Evolutionary conservation across 2,888 invertebrate species (phyloP), one percentile per base, ranked within the genome.

Genomic region (Leptogaster cylindrica): DNA sequence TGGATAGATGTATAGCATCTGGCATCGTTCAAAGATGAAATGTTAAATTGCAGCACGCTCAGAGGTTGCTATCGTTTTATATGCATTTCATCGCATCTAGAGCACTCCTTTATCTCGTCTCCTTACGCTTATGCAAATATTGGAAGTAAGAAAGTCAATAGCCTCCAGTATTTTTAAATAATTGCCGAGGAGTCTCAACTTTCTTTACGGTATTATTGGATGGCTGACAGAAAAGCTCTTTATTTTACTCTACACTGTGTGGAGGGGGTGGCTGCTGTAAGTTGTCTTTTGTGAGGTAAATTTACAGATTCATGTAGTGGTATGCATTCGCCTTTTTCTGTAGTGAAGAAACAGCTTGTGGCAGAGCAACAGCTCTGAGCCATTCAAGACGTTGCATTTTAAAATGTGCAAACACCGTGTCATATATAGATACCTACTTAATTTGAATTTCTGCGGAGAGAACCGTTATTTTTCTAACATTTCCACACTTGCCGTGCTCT

Each of bases 341-440:
- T 7, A 33, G n/a, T n/a, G n/a, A 36, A 10, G 33, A 52, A 52
- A 52, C 52, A 33, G 16, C 25, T 20, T 52, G 51, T 51, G 33
- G 52, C 16, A 28, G 16, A 52, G 52, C 52, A 52, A 52, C 52
- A 52, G 52, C 52, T 52, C 20, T 14, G 14, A 20, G 52, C 31
- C 27, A 52, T 52, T 20, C 31, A 33, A 52, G 52, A 52, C 52
- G 33, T 52, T 31, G 52, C 52, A 52, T 52, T 52, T 52, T 52
- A 52, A 52, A 52, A 52, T 52, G 52, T 52, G 52, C 52, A 52
- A 52, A 52, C 52, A 52, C 52, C 52, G 52, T 52, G 52, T 52
- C 52, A 52, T 52, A 52, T 52, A n/a, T n/a, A n/a, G n/a, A n/a
- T n/a, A n/a, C n/a, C n/a, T n/a, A 52, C 52, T 52, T 31, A 52